Evolutionary conservation across 2,113 vertebrate species (phyloP).

Genomic region (Boulengeromyrus knoepffleri): DNA sequence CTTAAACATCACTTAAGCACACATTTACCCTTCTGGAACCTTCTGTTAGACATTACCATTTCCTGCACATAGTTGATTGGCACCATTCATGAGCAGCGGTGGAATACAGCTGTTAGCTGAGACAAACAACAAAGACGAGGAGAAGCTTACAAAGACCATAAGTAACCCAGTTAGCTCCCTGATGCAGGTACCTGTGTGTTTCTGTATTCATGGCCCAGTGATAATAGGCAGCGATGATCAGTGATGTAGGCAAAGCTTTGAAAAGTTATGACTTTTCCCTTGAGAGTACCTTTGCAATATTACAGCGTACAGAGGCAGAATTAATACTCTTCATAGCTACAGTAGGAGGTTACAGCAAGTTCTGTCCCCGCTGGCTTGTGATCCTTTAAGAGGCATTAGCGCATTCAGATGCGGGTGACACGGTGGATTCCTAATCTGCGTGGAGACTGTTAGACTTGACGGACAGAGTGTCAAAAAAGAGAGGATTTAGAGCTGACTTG

Average conservation of each 20-base stretch:
- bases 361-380: not conserved
- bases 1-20: not conserved
- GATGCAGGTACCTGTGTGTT: not conserved
- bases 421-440: not conserved
- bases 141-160: not conserved
- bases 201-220: not conserved
- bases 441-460: not conserved
- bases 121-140: no score
- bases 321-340: not conserved
- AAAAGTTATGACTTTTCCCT: not conserved
- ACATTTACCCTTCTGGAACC: not conserved
- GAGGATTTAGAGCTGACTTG: not conserved
- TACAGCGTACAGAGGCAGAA: not conserved
- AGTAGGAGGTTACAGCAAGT: not conserved
- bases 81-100: not conserved
- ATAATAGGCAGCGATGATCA: not conserved
- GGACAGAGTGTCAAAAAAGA: not conserved
- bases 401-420: not conserved
- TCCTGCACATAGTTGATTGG: not conserved
- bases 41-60: not conserved
- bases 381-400: not conserved
- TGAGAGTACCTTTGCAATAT: not conserved
- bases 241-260: not conserved
- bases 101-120: not conserved
- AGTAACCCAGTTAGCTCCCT: not conserved